These are phyloP conservation scores for Apamea epomidion DNA, from an alignment of 2,888 invertebrate genomes.

Conservation along the genomic window DNA sequence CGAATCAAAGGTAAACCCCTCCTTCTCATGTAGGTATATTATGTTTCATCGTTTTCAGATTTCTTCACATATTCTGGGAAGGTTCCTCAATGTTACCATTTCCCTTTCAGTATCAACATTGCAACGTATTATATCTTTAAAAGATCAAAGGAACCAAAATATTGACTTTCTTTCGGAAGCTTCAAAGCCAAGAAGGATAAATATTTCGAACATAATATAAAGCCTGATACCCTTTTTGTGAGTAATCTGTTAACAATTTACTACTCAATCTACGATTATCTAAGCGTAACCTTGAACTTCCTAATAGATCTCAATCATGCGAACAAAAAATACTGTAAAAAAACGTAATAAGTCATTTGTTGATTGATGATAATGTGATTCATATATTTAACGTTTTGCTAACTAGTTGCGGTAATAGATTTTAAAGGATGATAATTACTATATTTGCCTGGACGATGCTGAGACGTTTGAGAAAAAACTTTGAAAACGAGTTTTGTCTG, in stretches of 20 bases:
- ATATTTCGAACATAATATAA: neutral
- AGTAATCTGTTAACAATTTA: conserved; percentile 59
- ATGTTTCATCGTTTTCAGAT: neutral
- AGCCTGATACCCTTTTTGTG: conserved; percentile 36
- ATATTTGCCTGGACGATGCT: neutral
- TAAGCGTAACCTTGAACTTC: conserved; percentile 62
- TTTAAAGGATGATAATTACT: neutral
- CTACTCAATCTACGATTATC: conserved; percentile 33
- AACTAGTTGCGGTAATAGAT: neutral
- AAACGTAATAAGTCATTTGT: conserved; percentile 28
- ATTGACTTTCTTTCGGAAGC: neutral
- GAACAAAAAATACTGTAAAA: conserved; percentile 46
- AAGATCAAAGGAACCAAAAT: conserved; percentile 5
- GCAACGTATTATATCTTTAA: neutral
- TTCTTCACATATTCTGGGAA: neutral
- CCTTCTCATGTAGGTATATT: neutral
- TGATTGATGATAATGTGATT: conserved; percentile 43
- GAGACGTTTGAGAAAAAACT: neutral
- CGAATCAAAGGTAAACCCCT: neutral
- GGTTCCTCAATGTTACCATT: neutral
- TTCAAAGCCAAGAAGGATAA: neutral
- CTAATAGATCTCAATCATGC: conserved; percentile 23
- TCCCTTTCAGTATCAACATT: neutral
- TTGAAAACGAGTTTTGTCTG: neutral
- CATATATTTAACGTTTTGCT: conserved; percentile 10